Evolutionary conservation across 2,888 invertebrate genomes (phyloP).

Genomic region (Leptinotarsa rubiginosa): DNA sequence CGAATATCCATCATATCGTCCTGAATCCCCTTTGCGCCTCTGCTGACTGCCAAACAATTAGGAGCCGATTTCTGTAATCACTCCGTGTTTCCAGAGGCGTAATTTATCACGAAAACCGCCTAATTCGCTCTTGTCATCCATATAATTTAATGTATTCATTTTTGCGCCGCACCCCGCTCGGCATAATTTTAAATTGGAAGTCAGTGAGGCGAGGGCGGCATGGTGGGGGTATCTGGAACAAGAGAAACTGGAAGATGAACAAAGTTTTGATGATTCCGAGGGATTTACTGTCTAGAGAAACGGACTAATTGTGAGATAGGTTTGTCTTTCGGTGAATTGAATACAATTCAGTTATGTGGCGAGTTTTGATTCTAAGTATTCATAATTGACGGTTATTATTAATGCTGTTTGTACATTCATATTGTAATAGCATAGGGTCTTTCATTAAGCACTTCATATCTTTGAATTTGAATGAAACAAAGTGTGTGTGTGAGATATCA

Average conservation of each 20-base stretch:
- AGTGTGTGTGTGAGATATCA: no score
- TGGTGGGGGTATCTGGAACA: neutral
- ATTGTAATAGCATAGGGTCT: no score
- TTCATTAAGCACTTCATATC: no score
- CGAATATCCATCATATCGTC: constrained; percentile 41
- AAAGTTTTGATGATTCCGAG: neutral
- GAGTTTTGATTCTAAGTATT: neutral
- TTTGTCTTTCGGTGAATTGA: neutral
- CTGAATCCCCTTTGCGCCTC: constrained; percentile 26
- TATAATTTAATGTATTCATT: constrained; percentile 41
- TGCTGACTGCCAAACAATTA: constrained; percentile 46
- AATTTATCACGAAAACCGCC: constrained; percentile 36
- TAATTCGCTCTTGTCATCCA: constrained; percentile 38
- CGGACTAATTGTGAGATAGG: neutral
- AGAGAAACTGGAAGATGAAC: constrained; percentile 8
- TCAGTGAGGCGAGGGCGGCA: constrained; percentile 5
- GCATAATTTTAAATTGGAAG: constrained; percentile 34
- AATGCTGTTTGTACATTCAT: neutral
- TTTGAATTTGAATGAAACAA: no score
- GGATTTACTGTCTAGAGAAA: neutral
- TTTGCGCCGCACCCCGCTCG: constrained; percentile 29
- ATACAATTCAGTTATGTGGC: neutral
- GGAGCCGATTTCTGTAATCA: constrained; percentile 48
- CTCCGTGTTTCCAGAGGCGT: constrained; percentile 36
- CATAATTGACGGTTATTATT: neutral